Base-by-base conservation (phyloP, 2,888 invertebrate species). In the Bhutanitis thaidina region DNA sequence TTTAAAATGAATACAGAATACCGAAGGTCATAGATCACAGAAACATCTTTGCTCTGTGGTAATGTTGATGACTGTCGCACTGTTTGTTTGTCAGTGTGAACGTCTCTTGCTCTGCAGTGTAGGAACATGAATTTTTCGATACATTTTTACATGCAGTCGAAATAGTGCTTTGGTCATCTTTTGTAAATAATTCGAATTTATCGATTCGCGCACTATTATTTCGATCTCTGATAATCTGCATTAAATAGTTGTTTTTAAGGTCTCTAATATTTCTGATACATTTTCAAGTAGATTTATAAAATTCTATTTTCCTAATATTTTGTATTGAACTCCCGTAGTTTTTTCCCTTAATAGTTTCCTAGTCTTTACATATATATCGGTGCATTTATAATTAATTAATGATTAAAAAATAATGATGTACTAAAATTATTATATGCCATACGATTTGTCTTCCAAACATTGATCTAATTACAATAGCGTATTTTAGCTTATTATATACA, bases 391-490 rank as follows among this genome's bases (percentile, higher is more conserved):
- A 81, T 83, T 65, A 72, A 48, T 48, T 35, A 43, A 51, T 44
- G 10, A 50, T 73, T 73, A 76, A 68, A 55, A 73, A 71, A 78
- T 69, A 65, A 73, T 71, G 70, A 74, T 76, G 73, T 81, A 84
- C 76, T 79, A 80, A 80, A 69, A 77, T 71, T 86, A 88, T 87
- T 81, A 74, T 88, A 88, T 82, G 90, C 90, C 90, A 90, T 90
- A 90, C 89, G 82, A 90, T 85, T 90, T 90, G 90, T 90, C 90
- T 90, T 90, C 90, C 90, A 90, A 88, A 88, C 74, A 83, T 84
- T 86, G 84, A 84, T 85, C 86, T 83, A 84, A 84, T 80, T 79
- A 82, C 85, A 85, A 86, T 88, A 89, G 87, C 78, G 74, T 85
- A 86, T 83, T 84, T 80, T 86, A 89, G 87, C 88, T 89, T 87